These are phyloP conservation scores for Drosophila simulans DNA, from an alignment of 1,140 invertebrate genomes.

Conservation along the genomic window DNA sequence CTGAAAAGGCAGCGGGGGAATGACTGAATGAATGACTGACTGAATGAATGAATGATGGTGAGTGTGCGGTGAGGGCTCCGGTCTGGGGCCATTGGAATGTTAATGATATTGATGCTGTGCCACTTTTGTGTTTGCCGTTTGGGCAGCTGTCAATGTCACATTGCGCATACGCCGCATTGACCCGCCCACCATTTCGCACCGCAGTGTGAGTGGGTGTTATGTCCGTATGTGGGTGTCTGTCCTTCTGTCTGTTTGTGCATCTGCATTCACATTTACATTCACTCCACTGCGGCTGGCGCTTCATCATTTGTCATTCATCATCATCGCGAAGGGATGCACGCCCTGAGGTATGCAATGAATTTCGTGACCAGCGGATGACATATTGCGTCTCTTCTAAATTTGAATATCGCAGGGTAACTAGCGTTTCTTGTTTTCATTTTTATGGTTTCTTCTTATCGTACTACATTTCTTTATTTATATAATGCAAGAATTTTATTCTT, in stretches of 20 bases:
- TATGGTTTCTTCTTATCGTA: too few species aligned
- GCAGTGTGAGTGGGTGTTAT: not conserved
- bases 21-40: not conserved
- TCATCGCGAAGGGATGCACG: not conserved
- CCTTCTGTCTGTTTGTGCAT: conserved; percentile 17
- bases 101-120: conserved; percentile 54
- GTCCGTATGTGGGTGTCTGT: not conserved
- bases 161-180: conserved; percentile 69
- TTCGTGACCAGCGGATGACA: conserved; percentile 12
- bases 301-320: conserved; percentile 29
- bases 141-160: conserved; percentile 68
- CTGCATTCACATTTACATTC: conserved; percentile 34
- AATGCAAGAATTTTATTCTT: too few species aligned
- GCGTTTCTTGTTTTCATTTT: not conserved
- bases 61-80: not conserved
- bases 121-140: conserved; percentile 48
- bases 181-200: conserved; percentile 33
- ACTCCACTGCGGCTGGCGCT: not conserved
- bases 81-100: conserved; percentile 38
- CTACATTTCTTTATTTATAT: too few species aligned
- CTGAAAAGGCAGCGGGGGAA: conserved; percentile 21
- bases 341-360: conserved; percentile 7
- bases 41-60: not conserved
- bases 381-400: not conserved
- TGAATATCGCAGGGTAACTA: not conserved